Evolutionary conservation across 1,140 invertebrate genomes (phyloP), one percentile per base, ranked within the genome.

Genomic region (Neodiprion fabricii): DNA sequence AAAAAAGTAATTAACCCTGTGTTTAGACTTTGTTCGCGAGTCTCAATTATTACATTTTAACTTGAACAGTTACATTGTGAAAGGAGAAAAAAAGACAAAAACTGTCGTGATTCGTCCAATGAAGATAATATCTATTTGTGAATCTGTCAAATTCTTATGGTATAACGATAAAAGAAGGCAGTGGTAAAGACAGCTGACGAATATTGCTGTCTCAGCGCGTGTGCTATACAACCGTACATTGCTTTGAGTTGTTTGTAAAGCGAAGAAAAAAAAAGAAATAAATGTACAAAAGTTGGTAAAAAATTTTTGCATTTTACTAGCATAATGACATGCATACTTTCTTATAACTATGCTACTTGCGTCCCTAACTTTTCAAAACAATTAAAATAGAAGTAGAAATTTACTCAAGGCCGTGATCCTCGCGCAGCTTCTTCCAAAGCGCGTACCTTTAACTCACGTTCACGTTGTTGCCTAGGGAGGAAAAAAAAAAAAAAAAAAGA

Each of bases 341-440:
- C 9, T 61, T 48, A 7, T 28, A n/a, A 50, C 49, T 53, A 48
- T n/a, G 8, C 21, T 48, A 61, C 49, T 72, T 72, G 53, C 53
- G 53, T 61, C 53, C 53, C 53, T 61, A 61, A 61, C 11, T 61
- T 61, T 61, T 61, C 11, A 61, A 72, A n/a, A 72, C 28, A 72
- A 72, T 49, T 72, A 61, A 50, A 49, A 48, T 61, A 61, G 53
- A 61, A 61, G 5, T 61, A 61, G 3, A 61, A 9, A 61, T 12
- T 78, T 80, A 70, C 71, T 89, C 92, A 94, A 83, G 91, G 91
- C 76, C 93, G 90, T 79, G 92, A 92, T 79, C 94, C 94, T 85
- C 94, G 91, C 75, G 94, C 94, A 73, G 95, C 95, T 90, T 96
- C 95, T 89, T 96, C 95, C 78, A 96, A 89, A 74, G 94, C 94